Conservation (phyloP, 2,113 vertebrate genomes). For the Dendrocopos noguchii region DNA sequence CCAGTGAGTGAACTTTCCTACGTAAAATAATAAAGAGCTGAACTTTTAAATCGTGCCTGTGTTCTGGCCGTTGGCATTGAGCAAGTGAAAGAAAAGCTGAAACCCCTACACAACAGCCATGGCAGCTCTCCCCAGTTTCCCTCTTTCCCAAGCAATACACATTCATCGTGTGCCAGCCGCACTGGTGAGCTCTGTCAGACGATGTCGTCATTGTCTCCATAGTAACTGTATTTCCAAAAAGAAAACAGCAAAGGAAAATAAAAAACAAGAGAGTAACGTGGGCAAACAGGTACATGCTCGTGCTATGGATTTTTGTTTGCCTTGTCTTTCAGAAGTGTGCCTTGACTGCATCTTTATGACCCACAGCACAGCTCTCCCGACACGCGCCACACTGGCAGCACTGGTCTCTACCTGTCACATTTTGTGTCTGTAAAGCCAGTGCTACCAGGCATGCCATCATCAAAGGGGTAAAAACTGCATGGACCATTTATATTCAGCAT, state of each 20-base stretch:
- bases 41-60: neutral
- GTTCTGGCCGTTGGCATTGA: accelerated
- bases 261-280: neutral
- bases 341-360: neutral
- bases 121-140: neutral
- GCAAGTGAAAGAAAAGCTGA: neutral
- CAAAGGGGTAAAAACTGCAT: neutral
- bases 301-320: neutral
- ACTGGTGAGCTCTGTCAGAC: neutral
- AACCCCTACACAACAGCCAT: neutral
- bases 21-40: neutral
- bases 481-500: neutral
- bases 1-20: neutral
- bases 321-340: neutral
- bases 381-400: accelerated
- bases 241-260: slow-evolving; percentile 27
- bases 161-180: neutral
- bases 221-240: slow-evolving; percentile 25
- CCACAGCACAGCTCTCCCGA: neutral
- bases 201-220: slow-evolving; percentile 12
- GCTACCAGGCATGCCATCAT: neutral
- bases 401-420: neutral
- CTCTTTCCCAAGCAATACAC: neutral
- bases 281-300: neutral
- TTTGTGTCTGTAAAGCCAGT: neutral